Evolutionary conservation across 2,888 invertebrate genomes (phyloP).

Genomic region (Tyria jacobaeae): DNA sequence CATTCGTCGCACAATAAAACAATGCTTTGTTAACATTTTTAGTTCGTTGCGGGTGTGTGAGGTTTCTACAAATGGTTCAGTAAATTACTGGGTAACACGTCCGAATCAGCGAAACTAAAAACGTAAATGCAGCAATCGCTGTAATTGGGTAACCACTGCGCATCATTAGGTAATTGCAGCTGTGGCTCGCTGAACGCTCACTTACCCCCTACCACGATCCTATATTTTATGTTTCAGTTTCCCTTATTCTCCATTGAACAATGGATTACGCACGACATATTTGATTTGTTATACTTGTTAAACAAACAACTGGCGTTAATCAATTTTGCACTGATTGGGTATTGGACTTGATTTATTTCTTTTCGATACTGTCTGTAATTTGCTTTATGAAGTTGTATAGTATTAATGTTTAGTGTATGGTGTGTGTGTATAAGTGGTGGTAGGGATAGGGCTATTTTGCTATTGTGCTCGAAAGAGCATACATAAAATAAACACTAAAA

Average conservation of each 20-base stretch:
- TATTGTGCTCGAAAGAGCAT: too few species aligned
- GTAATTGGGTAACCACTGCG: slow-evolving; percentile 80
- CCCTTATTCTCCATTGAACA: slow-evolving; percentile 38
- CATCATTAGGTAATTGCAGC: slow-evolving; percentile 84
- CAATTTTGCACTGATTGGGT: slow-evolving; percentile 13
- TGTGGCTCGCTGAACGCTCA: slow-evolving; percentile 57
- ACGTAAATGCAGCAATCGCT: slow-evolving; percentile 73
- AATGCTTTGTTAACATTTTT: slow-evolving; percentile 27
- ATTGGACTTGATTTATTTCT: slow-evolving; percentile 10
- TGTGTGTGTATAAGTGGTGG: neutral
- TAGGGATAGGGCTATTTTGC: too few species aligned
- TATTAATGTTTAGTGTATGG: neutral
- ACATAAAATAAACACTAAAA: too few species aligned
- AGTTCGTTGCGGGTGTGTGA: slow-evolving; percentile 29
- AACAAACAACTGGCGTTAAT: slow-evolving; percentile 21
- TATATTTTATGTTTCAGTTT: slow-evolving; percentile 44
- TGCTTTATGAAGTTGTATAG: slow-evolving; percentile 2
- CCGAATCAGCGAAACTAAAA: slow-evolving; percentile 74
- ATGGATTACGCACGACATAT: slow-evolving; percentile 39
- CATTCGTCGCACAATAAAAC: slow-evolving; percentile 14
- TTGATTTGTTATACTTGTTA: slow-evolving; percentile 38
- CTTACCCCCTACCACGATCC: slow-evolving; percentile 43
- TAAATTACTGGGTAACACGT: slow-evolving; percentile 63
- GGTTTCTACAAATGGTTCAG: slow-evolving; percentile 54
- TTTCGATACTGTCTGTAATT: slow-evolving; percentile 9